Evolutionary conservation across 2,797 vertebrate genomes (phyloP).

Genomic region (Pteropus rufus): DNA sequence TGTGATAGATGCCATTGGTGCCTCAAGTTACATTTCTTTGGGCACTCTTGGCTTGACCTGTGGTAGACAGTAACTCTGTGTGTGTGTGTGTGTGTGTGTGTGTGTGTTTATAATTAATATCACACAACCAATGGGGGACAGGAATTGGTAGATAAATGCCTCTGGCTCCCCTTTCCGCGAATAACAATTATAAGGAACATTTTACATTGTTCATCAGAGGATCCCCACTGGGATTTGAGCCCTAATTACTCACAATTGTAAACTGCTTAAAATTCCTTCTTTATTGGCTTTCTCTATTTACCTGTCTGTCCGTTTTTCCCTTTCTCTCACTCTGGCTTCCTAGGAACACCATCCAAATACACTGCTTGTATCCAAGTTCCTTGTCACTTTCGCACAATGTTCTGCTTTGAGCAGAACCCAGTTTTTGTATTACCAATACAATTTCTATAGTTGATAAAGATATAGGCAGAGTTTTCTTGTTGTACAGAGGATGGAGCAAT

Average conservation of each 20-base stretch:
- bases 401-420: not conserved
- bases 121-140: not conserved
- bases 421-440: not conserved
- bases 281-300: not conserved
- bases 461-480: not conserved
- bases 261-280: not conserved
- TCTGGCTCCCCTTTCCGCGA: not conserved
- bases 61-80: not conserved
- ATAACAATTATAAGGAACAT: not conserved
- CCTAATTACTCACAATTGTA: not conserved
- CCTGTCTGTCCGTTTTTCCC: not conserved
- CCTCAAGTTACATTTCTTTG: not conserved
- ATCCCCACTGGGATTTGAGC: not conserved
- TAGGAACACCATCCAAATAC: not conserved
- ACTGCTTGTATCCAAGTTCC: not conserved
- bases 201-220: not conserved
- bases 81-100: not conserved
- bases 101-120: not conserved
- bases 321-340: not conserved
- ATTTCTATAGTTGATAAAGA: not conserved
- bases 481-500: not conserved
- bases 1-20: not conserved
- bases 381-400: not conserved
- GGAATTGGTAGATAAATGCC: not conserved
- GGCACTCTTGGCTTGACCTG: not conserved